Evolutionary conservation across 37 sponge, comb jelly and placozoan genomes (phyloP).

Genomic region (Diacarnus erythraeanus): DNA sequence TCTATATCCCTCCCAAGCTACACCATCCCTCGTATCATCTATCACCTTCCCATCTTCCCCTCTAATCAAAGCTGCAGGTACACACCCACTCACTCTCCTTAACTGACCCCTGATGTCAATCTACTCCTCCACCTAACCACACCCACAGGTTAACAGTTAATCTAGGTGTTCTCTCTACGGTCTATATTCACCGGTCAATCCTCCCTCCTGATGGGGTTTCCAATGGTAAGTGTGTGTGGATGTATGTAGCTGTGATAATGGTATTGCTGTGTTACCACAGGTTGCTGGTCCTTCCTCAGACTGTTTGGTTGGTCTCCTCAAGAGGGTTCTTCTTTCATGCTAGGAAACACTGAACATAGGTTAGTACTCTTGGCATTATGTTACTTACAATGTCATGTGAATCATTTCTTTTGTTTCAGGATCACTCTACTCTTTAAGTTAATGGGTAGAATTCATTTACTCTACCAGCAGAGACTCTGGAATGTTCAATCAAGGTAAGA

Average conservation of each 20-base stretch:
- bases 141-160: constrained; percentile 2
- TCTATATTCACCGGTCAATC: constrained; percentile 42
- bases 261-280: not conserved
- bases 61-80: constrained; percentile 5
- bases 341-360: constrained; percentile 33
- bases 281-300: constrained; percentile 58
- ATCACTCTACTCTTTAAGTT: constrained; percentile 12
- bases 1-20: constrained; percentile 21
- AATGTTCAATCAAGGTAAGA: not conserved
- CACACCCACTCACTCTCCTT: not conserved
- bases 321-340: constrained; percentile 37
- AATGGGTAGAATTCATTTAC: constrained; percentile 17
- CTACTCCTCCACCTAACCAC: not conserved
- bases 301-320: constrained; percentile 38
- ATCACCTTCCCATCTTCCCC: constrained; percentile 23
- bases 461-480: constrained; percentile 57
- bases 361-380: constrained; percentile 8
- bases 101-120: not conserved
- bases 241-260: not conserved
- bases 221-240: not conserved
- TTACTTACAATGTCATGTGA: too few relatives aligned
- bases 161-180: constrained; percentile 44
- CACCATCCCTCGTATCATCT: constrained; percentile 61
- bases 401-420: too few relatives aligned
- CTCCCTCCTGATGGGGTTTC: not conserved